These are phyloP conservation scores for Autographa gamma DNA, from an alignment of 2,888 invertebrate species.

Conservation along the genomic window DNA sequence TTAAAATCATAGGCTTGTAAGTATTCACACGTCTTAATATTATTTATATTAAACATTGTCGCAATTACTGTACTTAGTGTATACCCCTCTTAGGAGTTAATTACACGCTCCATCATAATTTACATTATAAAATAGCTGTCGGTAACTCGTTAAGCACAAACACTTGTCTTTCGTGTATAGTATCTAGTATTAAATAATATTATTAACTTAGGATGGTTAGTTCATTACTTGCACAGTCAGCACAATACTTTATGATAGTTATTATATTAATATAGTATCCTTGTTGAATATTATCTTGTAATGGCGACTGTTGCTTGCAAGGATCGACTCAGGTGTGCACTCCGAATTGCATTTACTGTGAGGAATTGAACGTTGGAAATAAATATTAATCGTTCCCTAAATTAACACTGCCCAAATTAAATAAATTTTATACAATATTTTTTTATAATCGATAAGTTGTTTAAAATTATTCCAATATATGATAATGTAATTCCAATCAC, in stretches of 20 bases:
- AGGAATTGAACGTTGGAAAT: conserved; percentile 74
- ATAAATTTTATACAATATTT: conserved; percentile 71
- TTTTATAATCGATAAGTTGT: conserved; percentile 66
- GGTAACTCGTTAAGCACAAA: conserved; percentile 71
- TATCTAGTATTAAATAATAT: conserved; percentile 59
- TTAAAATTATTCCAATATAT: conserved; percentile 65
- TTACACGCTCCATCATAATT: conserved; percentile 30
- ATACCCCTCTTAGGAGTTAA: neutral
- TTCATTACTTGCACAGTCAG: conserved; percentile 77
- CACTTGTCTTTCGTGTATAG: conserved; percentile 68
- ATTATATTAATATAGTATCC: conserved; percentile 63
- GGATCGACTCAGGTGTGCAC: conserved; percentile 46
- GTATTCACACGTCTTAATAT: too few species aligned
- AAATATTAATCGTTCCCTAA: conserved; percentile 64
- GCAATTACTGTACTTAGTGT: neutral
- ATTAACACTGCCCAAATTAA: conserved; percentile 74
- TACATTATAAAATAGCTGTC: conserved; percentile 45
- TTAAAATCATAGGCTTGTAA: neutral
- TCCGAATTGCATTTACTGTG: conserved; percentile 69
- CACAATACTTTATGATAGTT: conserved; percentile 74
- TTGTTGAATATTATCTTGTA: conserved; percentile 61
- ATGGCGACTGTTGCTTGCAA: conserved; percentile 56
- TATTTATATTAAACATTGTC: neutral
- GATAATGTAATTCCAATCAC: conserved; percentile 65
- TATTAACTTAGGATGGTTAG: conserved; percentile 66